Base-by-base conservation (phyloP, 2,797 vertebrate species). In the Syncerus caffer region DNA sequence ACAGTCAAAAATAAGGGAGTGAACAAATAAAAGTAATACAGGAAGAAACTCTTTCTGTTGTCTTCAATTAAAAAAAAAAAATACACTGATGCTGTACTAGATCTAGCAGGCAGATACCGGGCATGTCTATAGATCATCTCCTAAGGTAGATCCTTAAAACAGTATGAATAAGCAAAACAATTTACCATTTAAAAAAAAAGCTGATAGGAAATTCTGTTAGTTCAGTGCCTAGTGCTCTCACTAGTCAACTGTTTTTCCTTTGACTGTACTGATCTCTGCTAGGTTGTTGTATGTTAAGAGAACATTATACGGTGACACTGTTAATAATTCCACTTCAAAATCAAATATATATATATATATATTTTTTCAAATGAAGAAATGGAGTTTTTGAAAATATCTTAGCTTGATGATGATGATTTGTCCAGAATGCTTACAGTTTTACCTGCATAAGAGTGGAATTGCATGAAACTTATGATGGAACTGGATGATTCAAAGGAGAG, bases 141-240 rank as follows among this genome's bases (percentile, higher is more conserved):
- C 6, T 47, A 47, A 76, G 45, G 14, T 23, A 89, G 19, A 34
- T 51, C 23, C n/a, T 95, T 34, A 91, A 76, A 25, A 64, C 42
- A 76, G 51, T 31, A 7, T 67, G 29, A 96, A 50, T 29, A 92
- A 76, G 67, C 71, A 96, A 96, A 93, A 45, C 42, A 23, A 71
- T 4, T 90, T 90, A 11, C 25, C 25, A 34, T 60, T 38, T 1
- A 29, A 83, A 50, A 90, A 82, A 57, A 51, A 2, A 42, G 79
- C 10, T 57, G 1, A 17, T 53, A 15, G 11, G 2, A 92, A 42
- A 31, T 57, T 57, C 38, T 47, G 57, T 92, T 92, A 80, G 7
- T 64, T 57, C 1, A 50, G 7, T 74, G 60, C 11, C 27, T 62
- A 5, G 31, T 5, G 4, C 0, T 0, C 78, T 45, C 12, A 53